Percentiles rank a stretch among this genome's conserved stretches.
Evolutionary conservation across 2,113 vertebrate species (phyloP).

Genomic region (Bufo gargarizans): DNA sequence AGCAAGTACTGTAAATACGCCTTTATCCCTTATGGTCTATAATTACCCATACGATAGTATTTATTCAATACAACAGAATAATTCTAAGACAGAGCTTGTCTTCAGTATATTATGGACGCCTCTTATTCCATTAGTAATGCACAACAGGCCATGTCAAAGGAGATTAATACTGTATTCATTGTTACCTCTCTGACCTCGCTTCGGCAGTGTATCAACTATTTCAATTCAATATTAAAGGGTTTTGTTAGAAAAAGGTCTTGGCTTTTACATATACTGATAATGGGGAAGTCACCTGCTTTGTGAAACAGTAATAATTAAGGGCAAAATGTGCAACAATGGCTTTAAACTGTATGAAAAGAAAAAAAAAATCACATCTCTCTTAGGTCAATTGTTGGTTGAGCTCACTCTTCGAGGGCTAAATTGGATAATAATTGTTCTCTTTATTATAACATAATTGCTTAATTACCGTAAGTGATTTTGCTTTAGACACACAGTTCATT

Average conservation of each 20-base stretch:
- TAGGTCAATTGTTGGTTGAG: constrained; percentile 54
- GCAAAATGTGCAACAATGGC: constrained; percentile 20
- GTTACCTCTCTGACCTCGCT: neutral
- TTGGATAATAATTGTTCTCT: constrained; percentile 56
- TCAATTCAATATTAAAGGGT: constrained; percentile 4
- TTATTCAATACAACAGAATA: constrained; percentile 9
- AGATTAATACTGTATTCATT: constrained; percentile 41
- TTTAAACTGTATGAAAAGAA: constrained; percentile 40
- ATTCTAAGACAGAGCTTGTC: neutral
- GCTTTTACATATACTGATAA: constrained; percentile 14
- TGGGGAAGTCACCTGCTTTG: constrained; percentile 19
- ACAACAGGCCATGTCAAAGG: constrained; percentile 15
- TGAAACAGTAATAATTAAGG: constrained; percentile 46
- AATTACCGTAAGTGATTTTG: constrained; percentile 53
- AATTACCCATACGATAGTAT: constrained; percentile 12
- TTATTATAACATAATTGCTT: constrained; percentile 58
- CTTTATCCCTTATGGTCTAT: neutral
- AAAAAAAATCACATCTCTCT: constrained; percentile 26
- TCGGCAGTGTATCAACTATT: constrained; percentile 3
- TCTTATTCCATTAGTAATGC: neutral
- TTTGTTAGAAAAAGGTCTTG: constrained; percentile 11
- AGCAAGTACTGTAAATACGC: neutral
- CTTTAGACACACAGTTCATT: constrained; percentile 49
- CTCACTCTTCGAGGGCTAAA: constrained; percentile 39
- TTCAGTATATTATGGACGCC: neutral